Evolutionary conservation across 2,797 vertebrate genomes (phyloP), one percentile per base, ranked within the genome.

Genomic region (Karalla daura): DNA sequence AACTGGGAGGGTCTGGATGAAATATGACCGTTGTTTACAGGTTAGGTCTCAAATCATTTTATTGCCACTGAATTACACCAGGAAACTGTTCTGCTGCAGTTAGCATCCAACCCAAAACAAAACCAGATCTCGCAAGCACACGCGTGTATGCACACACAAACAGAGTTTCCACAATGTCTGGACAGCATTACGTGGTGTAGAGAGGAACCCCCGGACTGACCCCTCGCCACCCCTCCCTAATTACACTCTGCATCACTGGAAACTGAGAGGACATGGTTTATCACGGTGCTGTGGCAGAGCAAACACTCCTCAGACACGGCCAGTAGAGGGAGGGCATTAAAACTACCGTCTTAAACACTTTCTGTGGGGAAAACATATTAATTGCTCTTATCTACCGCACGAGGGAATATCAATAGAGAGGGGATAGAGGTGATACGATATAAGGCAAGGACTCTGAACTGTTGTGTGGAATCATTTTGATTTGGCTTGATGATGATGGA

Each of bases 131-230:
- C 37, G 52, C 73, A 56, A 72, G 37, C 64, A 74, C 75, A 76
- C 61, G 67, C 66, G 74, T 35, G n/a, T 24, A 21, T 2, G 20
- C 11, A 33, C 32, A 63, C 50, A 74, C 53, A 73, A 55, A 85
- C 80, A 75, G 41, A 74, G 55, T 80, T 85, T 87, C 78, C 76
- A 76, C 63, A 30, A 74, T 10, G 88, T 90, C 89, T 91, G 89
- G 87, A 87, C 74, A 84, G 58, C 75, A 91, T 90, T 91, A 85
- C 45, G 32, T 60, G 47, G 50, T 70, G 63, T 32, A 45, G 66
- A 77, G 72, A 85, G 75, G 73, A 82, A 78, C 63, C 55, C 74
- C n/a, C n/a, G n/a, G n/a, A n/a, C n/a, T n/a, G n/a, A n/a, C n/a
- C n/a, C 74, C 63, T 39, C 21, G 24, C 37, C 45, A 18, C 55